phyloP scores from a whole-genome alignment of 2,113 vertebrate genomes.

The Rhegmatorhina hoffmannsi region DNA sequence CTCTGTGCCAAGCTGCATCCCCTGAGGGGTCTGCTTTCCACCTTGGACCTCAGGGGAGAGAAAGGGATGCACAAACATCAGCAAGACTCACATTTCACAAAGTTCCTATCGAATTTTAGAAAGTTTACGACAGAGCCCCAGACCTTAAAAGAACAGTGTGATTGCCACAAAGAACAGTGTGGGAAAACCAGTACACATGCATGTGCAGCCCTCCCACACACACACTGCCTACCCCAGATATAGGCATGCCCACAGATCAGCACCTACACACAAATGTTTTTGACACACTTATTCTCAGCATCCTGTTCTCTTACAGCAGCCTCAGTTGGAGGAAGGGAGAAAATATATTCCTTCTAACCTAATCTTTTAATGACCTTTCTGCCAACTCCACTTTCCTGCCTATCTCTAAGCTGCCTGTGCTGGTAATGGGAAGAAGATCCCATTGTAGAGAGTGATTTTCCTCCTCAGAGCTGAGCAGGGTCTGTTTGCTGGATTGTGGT shows the following conservation, averaged over 20 bases:
- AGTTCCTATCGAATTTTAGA: conserved; percentile 4
- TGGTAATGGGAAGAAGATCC: neutral
- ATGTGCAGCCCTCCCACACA: conserved; percentile 62
- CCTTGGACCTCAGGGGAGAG: neutral
- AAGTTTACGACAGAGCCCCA: conserved; percentile 39
- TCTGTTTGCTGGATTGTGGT: neutral
- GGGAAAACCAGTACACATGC: conserved; percentile 65
- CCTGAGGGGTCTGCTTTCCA: neutral
- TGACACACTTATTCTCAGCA: conserved; percentile 68
- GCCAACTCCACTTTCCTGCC: neutral
- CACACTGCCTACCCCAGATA: conserved; percentile 67
- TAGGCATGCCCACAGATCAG: conserved; percentile 69
- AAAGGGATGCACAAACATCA: neutral
- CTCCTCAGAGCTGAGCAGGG: neutral
- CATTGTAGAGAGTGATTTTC: neutral
- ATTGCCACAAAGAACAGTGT: conserved; percentile 66
- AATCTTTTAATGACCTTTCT: conserved; percentile 55
- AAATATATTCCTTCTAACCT: conserved; percentile 46
- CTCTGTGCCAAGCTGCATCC: neutral
- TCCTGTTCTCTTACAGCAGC: conserved; percentile 58
- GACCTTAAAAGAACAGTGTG: conserved; percentile 63
- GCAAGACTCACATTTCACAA: neutral
- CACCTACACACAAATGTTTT: conserved; percentile 70
- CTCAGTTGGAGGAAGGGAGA: conserved; percentile 30
- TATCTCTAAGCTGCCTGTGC: neutral